Evolutionary conservation across 2,888 invertebrate species (phyloP), one percentile per base, ranked within the genome.

Genomic region (Gryllus longicercus): DNA sequence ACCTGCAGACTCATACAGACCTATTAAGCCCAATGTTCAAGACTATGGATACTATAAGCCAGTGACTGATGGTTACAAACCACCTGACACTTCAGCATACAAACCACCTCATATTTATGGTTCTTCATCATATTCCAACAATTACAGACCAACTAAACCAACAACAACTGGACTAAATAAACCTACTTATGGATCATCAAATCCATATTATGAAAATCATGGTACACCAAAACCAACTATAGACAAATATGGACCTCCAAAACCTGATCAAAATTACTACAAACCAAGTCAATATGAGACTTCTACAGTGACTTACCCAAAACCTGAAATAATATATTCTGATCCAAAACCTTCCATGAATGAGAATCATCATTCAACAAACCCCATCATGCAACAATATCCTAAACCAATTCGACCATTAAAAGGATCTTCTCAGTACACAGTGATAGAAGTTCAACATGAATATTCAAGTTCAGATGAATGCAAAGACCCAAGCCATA

Each of bases 271-370:
- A 11, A 63, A 63, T n/a, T 18, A 63, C 16, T 63, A 63, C 63
- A 14, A 14, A 63, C 38, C 38, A 38, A 38, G 38, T 63, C 63
- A 63, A 18, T 63, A 63, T 63, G 63, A n/a, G 16, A 63, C n/a
- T 63, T 63, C 63, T 18, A 63, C 63, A 63, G 63, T 63, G 16
- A 63, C 14, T 63, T 63, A 63, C 8, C 63, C 63, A 63, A 63
- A 63, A 63, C 63, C 63, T 18, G 63, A 63, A 63, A 63, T 63
- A 63, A 63, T 63, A 63, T 63, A 16, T 63, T 63, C 63, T 63
- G 63, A n/a, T n/a, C n/a, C 63, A 63, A 63, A 63, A 16, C 63
- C 63, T 18, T 63, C 63, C n/a, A 8, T n/a, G 14, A 11, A 63
- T 63, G 63, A 63, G 8, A 8, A 63, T 63, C 14, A 63, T n/a